These are phyloP conservation scores for Toxostoma redivivum DNA, from an alignment of 2,113 vertebrate species.

Conservation along the genomic window DNA sequence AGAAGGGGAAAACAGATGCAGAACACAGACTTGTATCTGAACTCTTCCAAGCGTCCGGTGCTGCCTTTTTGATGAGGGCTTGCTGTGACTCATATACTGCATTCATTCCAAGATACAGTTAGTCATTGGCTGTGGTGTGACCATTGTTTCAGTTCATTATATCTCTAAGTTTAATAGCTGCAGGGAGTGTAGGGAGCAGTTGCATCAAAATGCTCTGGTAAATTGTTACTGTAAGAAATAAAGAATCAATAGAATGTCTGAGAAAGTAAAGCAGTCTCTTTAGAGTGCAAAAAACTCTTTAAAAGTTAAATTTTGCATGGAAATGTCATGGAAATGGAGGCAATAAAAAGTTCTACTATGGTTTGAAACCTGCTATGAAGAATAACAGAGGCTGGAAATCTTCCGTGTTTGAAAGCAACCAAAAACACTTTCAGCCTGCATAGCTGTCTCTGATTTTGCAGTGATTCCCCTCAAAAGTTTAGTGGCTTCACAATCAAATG, in stretches of 20 bases:
- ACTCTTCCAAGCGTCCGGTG: background rate
- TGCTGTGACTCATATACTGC: background rate
- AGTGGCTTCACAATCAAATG: background rate
- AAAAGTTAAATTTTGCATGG: background rate
- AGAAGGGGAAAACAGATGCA: background rate
- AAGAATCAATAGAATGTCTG: background rate
- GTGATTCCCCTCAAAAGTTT: background rate
- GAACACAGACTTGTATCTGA: background rate
- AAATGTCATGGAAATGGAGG: background rate
- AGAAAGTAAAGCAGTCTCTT: background rate
- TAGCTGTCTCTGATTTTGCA: background rate
- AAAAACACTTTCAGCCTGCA: background rate
- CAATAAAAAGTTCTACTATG: background rate
- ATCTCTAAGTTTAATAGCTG: background rate
- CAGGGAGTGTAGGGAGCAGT: no score
- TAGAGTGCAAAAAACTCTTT: background rate
- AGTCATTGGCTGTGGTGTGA: background rate
- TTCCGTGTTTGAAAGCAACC: background rate
- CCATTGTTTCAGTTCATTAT: background rate
- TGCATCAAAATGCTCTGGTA: background rate
- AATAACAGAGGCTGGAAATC: background rate
- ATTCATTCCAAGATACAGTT: slow-evolving; percentile 12
- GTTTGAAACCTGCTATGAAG: background rate
- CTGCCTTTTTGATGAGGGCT: background rate
- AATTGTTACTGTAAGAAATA: background rate